A percentile compares a stretch with the other conserved stretches of the same genome.
These are phyloP conservation scores for Lineus longissimus DNA, from an alignment of 1,140 invertebrate genomes.

Conservation along the genomic window DNA sequence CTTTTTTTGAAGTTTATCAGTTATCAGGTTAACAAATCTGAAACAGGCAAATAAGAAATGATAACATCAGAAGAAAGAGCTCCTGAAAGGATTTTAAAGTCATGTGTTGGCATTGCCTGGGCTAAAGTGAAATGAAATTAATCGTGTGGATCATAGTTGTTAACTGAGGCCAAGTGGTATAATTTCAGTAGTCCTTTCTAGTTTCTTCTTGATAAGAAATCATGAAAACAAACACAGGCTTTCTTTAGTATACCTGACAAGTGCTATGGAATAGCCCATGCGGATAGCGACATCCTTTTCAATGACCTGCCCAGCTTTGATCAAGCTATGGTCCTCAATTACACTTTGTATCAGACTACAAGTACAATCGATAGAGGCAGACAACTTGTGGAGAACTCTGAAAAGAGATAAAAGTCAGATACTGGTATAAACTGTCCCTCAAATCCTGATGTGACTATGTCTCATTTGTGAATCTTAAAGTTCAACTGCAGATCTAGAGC, in stretches of 20 bases:
- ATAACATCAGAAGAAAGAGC: neutral
- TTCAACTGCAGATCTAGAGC: no score
- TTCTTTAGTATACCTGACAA: neutral
- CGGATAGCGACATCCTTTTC: neutral
- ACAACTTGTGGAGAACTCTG: neutral
- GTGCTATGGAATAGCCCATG: neutral
- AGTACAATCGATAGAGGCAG: slow-evolving; percentile 5
- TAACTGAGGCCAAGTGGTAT: no score
- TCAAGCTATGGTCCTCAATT: neutral
- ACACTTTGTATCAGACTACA: neutral
- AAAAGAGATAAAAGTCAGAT: neutral
- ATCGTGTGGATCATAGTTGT: no score
- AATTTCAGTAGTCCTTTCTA: no score
- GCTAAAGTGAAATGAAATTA: no score
- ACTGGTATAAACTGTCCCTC: no score
- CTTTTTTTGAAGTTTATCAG: slow-evolving; percentile 23
- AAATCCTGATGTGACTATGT: no score
- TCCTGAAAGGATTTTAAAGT: neutral
- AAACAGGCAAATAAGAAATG: neutral
- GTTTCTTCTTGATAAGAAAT: no score
- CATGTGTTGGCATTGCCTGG: neutral
- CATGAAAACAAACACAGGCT: neutral
- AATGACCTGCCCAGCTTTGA: neutral
- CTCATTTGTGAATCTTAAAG: no score
- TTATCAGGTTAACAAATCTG: slow-evolving; percentile 29